Conservation (phyloP, 37 sponge, comb jelly and placozoan genomes). For the Geodia barretti region DNA sequence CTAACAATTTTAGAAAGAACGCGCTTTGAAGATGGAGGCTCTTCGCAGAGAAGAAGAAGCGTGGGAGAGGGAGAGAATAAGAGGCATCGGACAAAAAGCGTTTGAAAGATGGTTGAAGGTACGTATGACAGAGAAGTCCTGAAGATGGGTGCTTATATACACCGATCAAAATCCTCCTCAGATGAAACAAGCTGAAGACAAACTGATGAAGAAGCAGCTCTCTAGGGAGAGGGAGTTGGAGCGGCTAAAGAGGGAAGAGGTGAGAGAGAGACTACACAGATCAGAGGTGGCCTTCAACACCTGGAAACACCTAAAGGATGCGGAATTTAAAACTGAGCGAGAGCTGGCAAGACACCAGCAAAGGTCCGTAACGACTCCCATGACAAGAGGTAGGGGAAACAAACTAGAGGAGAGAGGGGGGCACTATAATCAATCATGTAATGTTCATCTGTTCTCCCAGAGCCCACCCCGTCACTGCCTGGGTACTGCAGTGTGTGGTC, state of each 20-base stretch:
- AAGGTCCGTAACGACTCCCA: background rate
- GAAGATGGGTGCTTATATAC: too few relatives aligned
- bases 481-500: constrained; percentile 92
- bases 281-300: constrained; percentile 32
- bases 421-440: background rate
- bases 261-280: constrained; percentile 3
- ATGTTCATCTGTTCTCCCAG: constrained; percentile 12
- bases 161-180: too few relatives aligned
- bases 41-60: background rate
- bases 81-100: background rate
- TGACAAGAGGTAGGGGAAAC: constrained; percentile 8
- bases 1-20: background rate
- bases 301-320: constrained; percentile 65
- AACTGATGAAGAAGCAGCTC: constrained; percentile 21
- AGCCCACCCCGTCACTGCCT: constrained; percentile 64
- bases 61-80: background rate
- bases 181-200: constrained; percentile 27
- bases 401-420: too few relatives aligned
- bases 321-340: constrained; percentile 25
- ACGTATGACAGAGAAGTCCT: too few relatives aligned
- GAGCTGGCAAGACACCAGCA: background rate
- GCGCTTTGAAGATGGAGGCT: background rate
- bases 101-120: constrained; percentile 27
- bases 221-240: constrained; percentile 5
- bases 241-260: background rate